Conservation (phyloP, 2,113 vertebrate genomes). For the Tachycineta bicolor region DNA sequence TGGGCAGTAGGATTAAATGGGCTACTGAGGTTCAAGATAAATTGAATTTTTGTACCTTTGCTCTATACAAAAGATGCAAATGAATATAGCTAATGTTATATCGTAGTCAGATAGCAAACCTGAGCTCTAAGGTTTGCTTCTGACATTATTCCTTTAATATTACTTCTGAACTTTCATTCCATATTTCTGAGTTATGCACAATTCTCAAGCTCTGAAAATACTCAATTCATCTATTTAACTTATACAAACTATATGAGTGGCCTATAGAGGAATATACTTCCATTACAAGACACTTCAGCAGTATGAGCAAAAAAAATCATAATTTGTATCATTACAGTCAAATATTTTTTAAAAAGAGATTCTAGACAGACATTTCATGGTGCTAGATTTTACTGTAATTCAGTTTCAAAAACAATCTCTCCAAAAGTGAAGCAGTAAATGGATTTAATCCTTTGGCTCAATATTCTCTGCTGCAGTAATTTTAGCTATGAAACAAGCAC, state of each 20-base stretch:
- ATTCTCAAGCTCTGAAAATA: neutral
- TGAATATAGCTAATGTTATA: neutral
- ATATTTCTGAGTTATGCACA: neutral
- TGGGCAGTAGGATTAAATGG: neutral
- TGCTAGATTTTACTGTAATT: neutral
- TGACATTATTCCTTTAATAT: neutral
- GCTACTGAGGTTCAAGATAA: neutral
- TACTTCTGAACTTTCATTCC: neutral
- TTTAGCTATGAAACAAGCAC: neutral
- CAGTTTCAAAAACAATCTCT: neutral
- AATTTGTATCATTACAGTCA: neutral
- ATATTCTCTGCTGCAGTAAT: neutral
- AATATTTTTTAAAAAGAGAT: neutral
- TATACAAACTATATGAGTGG: neutral
- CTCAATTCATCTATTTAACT: neutral
- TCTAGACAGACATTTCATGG: neutral
- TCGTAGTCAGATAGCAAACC: neutral
- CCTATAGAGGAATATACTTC: neutral
- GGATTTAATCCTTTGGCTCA: neutral
- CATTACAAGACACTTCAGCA: neutral
- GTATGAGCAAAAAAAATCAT: neutral
- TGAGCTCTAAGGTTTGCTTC: neutral
- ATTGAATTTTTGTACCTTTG: neutral
- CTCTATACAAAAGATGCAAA: neutral
- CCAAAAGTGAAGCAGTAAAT: neutral